Percentiles rank a stretch among this genome's conserved stretches.
phyloP scores from a whole-genome alignment of 92 coral and sea anemone species.

The Meandrina meandrites region DNA sequence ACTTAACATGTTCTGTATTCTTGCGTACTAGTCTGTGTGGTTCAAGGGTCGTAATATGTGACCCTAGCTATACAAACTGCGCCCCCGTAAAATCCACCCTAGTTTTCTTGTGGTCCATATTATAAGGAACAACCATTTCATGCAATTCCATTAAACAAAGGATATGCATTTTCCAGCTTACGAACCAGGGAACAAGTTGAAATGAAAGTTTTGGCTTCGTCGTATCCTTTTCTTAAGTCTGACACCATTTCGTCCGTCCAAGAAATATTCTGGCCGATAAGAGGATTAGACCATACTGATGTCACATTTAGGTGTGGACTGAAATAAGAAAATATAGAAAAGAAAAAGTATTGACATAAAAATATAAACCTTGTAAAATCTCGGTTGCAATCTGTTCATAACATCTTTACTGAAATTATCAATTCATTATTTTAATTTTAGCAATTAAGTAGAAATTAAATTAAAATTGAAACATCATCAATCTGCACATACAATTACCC shows the following conservation, averaged over 20 bases:
- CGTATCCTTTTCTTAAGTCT: slow-evolving; percentile 2
- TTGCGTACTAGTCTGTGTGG: too few relatives aligned
- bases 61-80: not conserved
- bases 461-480: too few relatives aligned
- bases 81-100: not conserved
- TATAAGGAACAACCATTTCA: not conserved
- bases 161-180: not conserved
- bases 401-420: too few relatives aligned
- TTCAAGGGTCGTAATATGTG: not conserved
- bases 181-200: not conserved
- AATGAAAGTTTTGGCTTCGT: slow-evolving; percentile 5
- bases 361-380: not conserved
- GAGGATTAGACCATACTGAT: slow-evolving; percentile 9
- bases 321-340: too few relatives aligned
- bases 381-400: too few relatives aligned
- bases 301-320: slow-evolving; percentile 12
- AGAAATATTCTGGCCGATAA: slow-evolving; percentile 3
- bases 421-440: too few relatives aligned
- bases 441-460: too few relatives aligned
- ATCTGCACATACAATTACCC: too few relatives aligned
- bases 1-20: too few relatives aligned
- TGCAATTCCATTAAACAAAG: not conserved
- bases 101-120: not conserved
- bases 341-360: not conserved
- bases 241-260: slow-evolving; percentile 49